Evolutionary conservation across 2,797 vertebrate species (phyloP).

Genomic region (Paramormyrops hopkinsi): DNA sequence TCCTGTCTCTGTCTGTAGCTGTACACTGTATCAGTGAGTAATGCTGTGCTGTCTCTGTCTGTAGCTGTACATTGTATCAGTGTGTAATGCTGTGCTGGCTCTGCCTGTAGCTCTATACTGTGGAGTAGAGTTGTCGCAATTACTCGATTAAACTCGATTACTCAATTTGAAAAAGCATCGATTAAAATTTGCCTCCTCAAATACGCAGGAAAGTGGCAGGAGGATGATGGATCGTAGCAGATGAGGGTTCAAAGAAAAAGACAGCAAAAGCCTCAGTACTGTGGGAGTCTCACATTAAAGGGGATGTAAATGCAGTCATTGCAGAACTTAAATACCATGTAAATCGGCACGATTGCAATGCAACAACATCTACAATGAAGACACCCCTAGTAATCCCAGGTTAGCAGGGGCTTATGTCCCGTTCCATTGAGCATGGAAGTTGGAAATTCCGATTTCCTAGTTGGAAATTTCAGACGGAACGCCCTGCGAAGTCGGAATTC

Average conservation of each 20-base stretch:
- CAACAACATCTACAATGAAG: not conserved
- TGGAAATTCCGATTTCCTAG: not conserved
- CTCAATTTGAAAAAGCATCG: not conserved
- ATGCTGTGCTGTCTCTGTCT: slow-evolving; percentile 28
- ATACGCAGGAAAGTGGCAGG: not conserved
- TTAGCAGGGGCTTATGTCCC: not conserved
- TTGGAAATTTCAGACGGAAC: too few relatives aligned
- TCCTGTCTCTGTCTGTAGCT: slow-evolving; percentile 21
- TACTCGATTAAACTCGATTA: not conserved
- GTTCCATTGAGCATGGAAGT: not conserved
- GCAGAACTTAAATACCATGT: not conserved
- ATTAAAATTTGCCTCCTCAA: not conserved
- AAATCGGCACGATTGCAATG: not conserved
- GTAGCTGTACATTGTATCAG: slow-evolving; percentile 36
- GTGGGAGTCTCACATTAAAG: not conserved
- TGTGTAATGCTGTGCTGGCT: slow-evolving; percentile 33
- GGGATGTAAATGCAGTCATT: not conserved
- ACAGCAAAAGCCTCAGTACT: not conserved
- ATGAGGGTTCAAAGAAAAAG: not conserved
- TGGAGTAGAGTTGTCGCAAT: not conserved
- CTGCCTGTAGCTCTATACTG: not conserved
- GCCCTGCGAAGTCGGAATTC: too few relatives aligned
- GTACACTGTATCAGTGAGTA: slow-evolving; percentile 19
- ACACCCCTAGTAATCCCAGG: not conserved
- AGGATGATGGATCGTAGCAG: not conserved